A percentile compares a stretch with the other conserved stretches of the same genome.
Conservation (phyloP, 2,797 vertebrate genomes). For the Enteromius treurensis region DNA sequence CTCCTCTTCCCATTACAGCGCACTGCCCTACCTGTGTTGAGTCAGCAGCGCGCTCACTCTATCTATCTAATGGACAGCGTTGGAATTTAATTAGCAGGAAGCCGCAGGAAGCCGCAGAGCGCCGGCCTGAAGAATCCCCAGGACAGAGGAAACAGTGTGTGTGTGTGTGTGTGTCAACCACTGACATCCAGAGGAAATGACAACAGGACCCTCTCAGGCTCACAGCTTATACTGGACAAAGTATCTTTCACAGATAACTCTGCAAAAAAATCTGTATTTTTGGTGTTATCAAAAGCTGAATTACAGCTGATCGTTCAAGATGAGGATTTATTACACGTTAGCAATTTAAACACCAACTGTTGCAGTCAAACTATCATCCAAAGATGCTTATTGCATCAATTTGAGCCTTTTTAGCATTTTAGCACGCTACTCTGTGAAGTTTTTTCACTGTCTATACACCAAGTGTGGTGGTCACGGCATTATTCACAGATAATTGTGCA, state of each 20-base stretch:
- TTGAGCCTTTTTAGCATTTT: too few relatives aligned
- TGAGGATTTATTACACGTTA: neutral
- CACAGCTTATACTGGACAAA: constrained; percentile 29
- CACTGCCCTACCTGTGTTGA: constrained; percentile 95
- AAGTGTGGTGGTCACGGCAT: too few relatives aligned
- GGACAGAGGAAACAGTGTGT: constrained; percentile 54
- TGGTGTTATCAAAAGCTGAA: neutral
- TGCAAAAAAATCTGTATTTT: neutral
- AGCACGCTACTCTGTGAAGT: too few relatives aligned
- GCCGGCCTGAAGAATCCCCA: constrained; percentile 65
- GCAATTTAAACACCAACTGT: neutral
- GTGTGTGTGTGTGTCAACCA: constrained; percentile 23
- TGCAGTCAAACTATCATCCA: neutral
- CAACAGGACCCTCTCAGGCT: constrained; percentile 34
- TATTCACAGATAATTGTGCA: neutral
- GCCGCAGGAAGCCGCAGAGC: constrained; percentile 90
- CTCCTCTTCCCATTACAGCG: constrained; percentile 81
- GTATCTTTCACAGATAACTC: neutral
- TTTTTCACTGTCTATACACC: too few relatives aligned
- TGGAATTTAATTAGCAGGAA: constrained; percentile 99
- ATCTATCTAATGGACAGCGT: constrained; percentile 97
- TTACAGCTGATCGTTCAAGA: neutral
- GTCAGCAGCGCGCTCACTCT: constrained; percentile 92
- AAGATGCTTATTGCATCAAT: too few relatives aligned
- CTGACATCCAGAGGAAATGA: constrained; percentile 22